Conservation (phyloP, 2,113 vertebrate species). For the Trichechus manatus region DNA sequence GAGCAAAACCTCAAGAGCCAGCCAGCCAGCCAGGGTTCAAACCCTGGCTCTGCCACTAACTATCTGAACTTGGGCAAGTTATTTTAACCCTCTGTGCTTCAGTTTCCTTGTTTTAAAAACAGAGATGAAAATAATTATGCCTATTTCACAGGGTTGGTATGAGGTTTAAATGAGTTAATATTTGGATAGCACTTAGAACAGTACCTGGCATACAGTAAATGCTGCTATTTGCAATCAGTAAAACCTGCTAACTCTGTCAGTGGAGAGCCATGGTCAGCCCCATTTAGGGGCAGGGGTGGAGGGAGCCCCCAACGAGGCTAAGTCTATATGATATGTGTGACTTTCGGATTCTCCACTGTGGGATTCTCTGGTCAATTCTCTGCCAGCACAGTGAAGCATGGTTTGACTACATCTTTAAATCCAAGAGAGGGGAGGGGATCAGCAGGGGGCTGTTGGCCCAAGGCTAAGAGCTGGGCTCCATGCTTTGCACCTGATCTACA, state of each 20-base stretch:
- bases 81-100: background rate
- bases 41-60: background rate
- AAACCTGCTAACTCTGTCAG: background rate
- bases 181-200: no score
- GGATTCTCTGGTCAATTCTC: no score
- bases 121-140: no score
- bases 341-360: background rate
- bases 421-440: background rate
- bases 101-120: no score
- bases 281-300: no score
- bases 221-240: background rate
- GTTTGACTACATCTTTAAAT: background rate
- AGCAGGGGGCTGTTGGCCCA: no score
- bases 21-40: background rate
- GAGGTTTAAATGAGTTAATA: no score
- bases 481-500: background rate
- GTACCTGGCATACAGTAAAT: no score
- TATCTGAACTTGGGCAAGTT: background rate
- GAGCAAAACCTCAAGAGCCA: background rate
- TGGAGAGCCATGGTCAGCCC: background rate
- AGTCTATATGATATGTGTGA: rapidly evolving
- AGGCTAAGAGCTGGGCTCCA: background rate
- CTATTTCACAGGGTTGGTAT: no score
- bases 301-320: background rate
- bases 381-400: no score